Conservation (phyloP, 2,888 invertebrate genomes). For the Homarus gammarus region DNA sequence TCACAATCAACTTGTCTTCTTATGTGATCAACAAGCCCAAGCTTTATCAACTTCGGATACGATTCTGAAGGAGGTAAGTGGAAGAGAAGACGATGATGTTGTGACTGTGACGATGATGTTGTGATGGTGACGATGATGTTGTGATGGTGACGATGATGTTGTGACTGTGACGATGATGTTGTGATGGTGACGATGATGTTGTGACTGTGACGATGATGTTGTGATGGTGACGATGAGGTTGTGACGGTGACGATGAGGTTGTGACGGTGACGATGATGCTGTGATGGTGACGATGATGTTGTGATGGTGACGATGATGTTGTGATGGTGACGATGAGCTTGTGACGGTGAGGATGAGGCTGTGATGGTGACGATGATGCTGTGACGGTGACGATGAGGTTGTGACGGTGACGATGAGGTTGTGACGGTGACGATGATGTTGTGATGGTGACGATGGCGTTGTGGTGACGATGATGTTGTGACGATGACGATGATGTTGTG, state of each 20-base stretch:
- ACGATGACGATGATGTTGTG: no score
- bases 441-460: no score
- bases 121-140: not conserved
- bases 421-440: not conserved
- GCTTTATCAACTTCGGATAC: slow-evolving; percentile 23
- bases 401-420: no score
- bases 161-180: not conserved
- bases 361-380: not conserved
- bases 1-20: not conserved
- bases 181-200: not conserved
- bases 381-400: not conserved
- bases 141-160: not conserved
- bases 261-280: not conserved
- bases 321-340: not conserved
- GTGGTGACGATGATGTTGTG: no score
- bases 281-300: not conserved
- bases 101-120: not conserved
- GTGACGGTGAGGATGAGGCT: not conserved
- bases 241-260: not conserved
- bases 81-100: slow-evolving; percentile 9
- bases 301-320: not conserved
- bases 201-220: not conserved
- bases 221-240: not conserved
- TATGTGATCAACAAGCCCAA: not conserved
- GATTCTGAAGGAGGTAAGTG: slow-evolving; percentile 48